These are phyloP conservation scores for Aleiodes testaceus DNA, from an alignment of 2,888 invertebrate genomes.

Conservation along the genomic window DNA sequence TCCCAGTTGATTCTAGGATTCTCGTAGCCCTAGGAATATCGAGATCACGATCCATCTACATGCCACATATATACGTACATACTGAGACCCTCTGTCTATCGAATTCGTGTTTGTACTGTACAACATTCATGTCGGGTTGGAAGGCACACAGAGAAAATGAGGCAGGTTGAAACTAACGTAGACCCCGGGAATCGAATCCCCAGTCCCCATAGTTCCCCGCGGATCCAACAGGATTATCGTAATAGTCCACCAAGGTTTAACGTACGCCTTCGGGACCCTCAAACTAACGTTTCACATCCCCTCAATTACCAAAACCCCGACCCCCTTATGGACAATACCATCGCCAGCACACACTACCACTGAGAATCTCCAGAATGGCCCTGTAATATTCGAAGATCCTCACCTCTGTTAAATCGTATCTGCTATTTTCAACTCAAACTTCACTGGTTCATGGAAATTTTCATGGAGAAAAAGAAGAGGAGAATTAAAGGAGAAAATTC, in stretches of 20 bases:
- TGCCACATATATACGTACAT: conserved; percentile 47
- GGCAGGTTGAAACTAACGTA: conserved; percentile 50
- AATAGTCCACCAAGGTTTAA: conserved; percentile 66
- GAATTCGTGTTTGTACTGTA: conserved; percentile 9
- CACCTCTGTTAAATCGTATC: conserved; percentile 26
- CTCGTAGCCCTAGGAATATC: conserved; percentile 49
- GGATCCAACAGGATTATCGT: conserved; percentile 70
- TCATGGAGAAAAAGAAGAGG: conserved; percentile 5
- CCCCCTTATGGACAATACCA: conserved; percentile 17
- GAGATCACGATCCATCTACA: conserved; percentile 55
- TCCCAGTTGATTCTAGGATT: conserved; percentile 32
- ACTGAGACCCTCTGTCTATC: conserved; percentile 45
- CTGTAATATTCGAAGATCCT: conserved; percentile 4
- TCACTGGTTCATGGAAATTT: conserved; percentile 8
- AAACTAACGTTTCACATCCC: conserved; percentile 42
- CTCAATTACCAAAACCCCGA: conserved; percentile 24
- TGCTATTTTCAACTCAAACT: conserved; percentile 3
- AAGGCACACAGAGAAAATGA: background rate
- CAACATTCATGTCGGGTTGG: conserved; percentile 12
- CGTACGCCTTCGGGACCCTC: conserved; percentile 57
- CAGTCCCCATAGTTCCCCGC: conserved; percentile 52
- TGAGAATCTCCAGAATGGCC: conserved; percentile 22
- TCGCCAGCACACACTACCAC: conserved; percentile 21
- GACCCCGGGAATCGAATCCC: conserved; percentile 61
- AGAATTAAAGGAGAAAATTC: conserved; percentile 35